phyloP scores from a whole-genome alignment of 2,113 vertebrate species.

The Scomber scombrus region DNA sequence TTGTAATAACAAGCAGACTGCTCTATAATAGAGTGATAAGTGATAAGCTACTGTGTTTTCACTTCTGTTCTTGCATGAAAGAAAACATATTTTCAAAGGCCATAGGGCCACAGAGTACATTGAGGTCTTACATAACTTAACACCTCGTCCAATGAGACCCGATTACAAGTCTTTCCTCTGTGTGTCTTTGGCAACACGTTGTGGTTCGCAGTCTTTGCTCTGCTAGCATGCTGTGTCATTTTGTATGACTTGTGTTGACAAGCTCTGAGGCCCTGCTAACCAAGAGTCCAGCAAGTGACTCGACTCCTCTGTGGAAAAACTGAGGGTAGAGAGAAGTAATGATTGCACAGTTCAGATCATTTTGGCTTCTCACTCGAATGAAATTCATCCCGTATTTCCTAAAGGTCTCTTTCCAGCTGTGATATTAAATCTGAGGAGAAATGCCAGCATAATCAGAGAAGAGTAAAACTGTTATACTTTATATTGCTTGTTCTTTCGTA shows the following conservation, averaged over 20 bases:
- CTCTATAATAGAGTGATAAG: no score
- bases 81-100: neutral
- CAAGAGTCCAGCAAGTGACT: slow-evolving; percentile 13
- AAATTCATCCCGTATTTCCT: slow-evolving; percentile 27
- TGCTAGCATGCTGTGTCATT: neutral
- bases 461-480: neutral
- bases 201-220: neutral
- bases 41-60: no score
- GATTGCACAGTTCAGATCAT: slow-evolving; percentile 4
- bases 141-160: neutral
- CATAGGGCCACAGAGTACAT: neutral
- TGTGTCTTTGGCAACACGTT: neutral
- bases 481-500: neutral
- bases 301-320: slow-evolving; percentile 29
- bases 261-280: neutral
- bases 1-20: no score
- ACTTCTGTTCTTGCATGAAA: neutral
- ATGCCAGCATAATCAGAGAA: slow-evolving; percentile 2
- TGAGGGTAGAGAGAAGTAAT: slow-evolving; percentile 1
- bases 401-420: slow-evolving; percentile 21
- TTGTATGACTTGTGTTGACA: slow-evolving; percentile 29
- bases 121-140: neutral
- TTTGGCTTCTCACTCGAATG: slow-evolving; percentile 32
- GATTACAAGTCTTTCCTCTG: neutral
- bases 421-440: neutral